These are phyloP conservation scores for Notamacropus eugenii DNA, from an alignment of 2,797 vertebrate species.

Conservation along the genomic window DNA sequence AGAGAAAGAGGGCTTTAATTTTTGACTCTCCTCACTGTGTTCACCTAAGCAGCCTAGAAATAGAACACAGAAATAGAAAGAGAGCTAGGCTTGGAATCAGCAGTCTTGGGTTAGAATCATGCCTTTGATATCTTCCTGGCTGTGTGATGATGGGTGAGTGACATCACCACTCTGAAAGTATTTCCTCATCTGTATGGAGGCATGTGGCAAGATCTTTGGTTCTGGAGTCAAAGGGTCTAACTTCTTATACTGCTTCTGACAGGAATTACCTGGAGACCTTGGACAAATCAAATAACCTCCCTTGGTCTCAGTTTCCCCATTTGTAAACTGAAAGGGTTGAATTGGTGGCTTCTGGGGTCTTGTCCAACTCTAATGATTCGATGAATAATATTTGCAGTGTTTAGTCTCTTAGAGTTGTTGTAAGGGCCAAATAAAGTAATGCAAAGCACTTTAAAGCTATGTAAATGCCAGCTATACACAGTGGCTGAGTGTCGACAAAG, in stretches of 20 bases:
- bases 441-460: neutral
- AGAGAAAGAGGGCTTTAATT: neutral
- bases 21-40: neutral
- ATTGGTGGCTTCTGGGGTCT: too few species aligned
- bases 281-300: neutral
- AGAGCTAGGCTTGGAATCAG: neutral
- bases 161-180: neutral
- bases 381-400: too few species aligned
- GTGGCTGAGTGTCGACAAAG: neutral
- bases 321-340: too few species aligned
- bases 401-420: too few species aligned
- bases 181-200: neutral
- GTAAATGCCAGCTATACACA: neutral
- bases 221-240: neutral
- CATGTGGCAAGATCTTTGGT: neutral
- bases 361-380: too few species aligned
- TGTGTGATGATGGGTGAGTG: neutral
- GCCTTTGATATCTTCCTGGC: neutral
- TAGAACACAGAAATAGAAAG: neutral
- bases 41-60: neutral
- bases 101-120: neutral
- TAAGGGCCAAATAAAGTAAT: neutral
- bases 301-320: too few species aligned
- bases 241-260: neutral
- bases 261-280: neutral